Evolutionary conservation across 2,113 vertebrate genomes (phyloP), one percentile per base, ranked within the genome.

Genomic region (Athene cunicularia): DNA sequence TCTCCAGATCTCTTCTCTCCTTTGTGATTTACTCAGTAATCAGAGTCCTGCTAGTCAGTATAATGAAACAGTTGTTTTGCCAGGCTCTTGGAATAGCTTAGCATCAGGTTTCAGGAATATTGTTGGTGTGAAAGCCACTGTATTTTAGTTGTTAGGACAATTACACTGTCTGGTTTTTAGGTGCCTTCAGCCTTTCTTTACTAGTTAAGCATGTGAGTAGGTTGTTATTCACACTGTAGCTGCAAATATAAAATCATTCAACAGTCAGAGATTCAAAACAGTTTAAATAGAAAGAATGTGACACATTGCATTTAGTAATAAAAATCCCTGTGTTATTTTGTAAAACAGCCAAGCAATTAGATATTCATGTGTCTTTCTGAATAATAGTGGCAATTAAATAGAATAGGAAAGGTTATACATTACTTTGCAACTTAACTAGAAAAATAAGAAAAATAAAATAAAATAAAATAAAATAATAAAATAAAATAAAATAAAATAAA

Each of bases 11-110:
- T 81, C 52, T 67, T 62, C 30, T 60, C 22, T 82, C 32, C 90
- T 76, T 55, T 64, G 45, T 28, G 9, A 82, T 87, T 91, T 88
- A 71, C 16, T 73, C 2, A 0, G 72, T 89, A 93, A 83, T 88
- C 28, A 80, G 72, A 72, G 52, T 82, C 67, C 77, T 71, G 39
- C 20, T 88, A 68, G 33, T 77, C 47, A 70, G 35, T 59, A 20
- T 75, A 96, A 90, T 60, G 56, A 93, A 90, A 39, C 24, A 81
- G 32, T 84, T 93, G 45, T n/a, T 95, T 89, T 83, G 71, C 47
- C 33, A 35, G 80, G 22, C 18, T 85, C 41, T 92, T 95, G 8
- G 3, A 59, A 72, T 73, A 94, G 43, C 33, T 71, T 33, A 87
- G 12, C 15, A 52, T 50, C 52, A 50, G 5, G 8, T 66, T 35